These are phyloP conservation scores for Empidonax alnorum DNA, from an alignment of 2,113 vertebrate genomes.

Conservation along the genomic window DNA sequence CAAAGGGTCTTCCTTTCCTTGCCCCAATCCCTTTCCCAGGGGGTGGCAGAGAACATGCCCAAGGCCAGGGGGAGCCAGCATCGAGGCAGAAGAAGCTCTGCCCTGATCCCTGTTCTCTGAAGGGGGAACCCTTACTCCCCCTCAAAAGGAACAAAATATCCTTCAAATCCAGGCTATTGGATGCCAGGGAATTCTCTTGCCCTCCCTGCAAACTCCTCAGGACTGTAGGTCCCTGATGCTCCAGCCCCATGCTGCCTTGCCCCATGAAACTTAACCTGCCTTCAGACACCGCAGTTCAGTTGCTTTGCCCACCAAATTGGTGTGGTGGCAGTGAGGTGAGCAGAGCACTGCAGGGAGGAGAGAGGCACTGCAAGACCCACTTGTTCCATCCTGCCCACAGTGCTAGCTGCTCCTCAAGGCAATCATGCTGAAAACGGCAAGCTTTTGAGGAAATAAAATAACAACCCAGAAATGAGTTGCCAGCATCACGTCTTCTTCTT, in stretches of 20 bases:
- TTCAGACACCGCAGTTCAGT: neutral
- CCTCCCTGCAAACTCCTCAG: neutral
- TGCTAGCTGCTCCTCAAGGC: neutral
- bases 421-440: neutral
- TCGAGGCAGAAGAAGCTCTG: neutral
- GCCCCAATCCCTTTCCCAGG: fast-evolving
- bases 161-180: neutral
- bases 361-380: neutral
- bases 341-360: neutral
- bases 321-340: neutral
- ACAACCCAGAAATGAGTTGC: neutral
- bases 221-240: fast-evolving
- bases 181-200: neutral
- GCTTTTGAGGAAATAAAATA: neutral
- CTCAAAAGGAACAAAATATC: neutral
- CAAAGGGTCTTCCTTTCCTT: neutral
- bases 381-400: neutral
- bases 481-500: neutral
- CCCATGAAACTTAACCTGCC: neutral
- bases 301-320: neutral
- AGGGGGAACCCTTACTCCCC: fast-evolving
- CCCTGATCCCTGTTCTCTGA: neutral
- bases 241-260: neutral
- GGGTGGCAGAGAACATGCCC: neutral
- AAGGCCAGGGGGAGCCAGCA: fast-evolving